Evolutionary conservation across 2,888 invertebrate species (phyloP), one percentile per base, ranked within the genome.

Genomic region (Leucoptera coffeella): DNA sequence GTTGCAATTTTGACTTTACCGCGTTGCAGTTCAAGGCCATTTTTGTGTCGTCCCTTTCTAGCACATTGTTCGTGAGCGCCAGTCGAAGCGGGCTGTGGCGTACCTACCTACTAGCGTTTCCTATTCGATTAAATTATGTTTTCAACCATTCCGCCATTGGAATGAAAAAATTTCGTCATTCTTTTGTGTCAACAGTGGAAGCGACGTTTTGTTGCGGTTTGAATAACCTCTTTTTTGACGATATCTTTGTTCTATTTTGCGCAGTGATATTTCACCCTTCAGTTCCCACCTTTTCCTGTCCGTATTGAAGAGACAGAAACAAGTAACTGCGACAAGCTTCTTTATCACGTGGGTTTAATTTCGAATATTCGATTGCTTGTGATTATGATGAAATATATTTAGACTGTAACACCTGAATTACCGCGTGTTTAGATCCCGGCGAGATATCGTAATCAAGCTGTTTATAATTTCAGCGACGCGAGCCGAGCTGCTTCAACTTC

Each of bases 261-360:
- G n/a, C n/a, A n/a, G n/a, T n/a, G n/a, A n/a, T n/a, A n/a, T n/a
- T n/a, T n/a, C n/a, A n/a, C n/a, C n/a, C n/a, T n/a, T n/a, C n/a
- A n/a, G n/a, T n/a, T n/a, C n/a, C n/a, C n/a, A n/a, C n/a, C n/a
- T n/a, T 65, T 69, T 69, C 67, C 67, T 67, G 67, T 62, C 55
- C 50, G 43, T 55, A 14, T 22, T 26, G 52, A 29, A 38, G n/a
- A n/a, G n/a, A 38, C 31, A 41, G 45, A 65, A 69, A 64, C 67
- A 65, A 64, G 58, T 57, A 53, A 60, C 56, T 61, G 53, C 60
- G 56, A 50, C 34, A 31, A 57, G 58, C 52, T 59, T 61, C 50
- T 50, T 58, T 62, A 71, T 71, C 71, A 71, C 71, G 71, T 71
- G 71, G 71, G 67, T 61, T 48, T 54, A 56, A 57, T 62, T 61